Conservation (phyloP, 1,140 invertebrate species). For the Microplitis mediator region DNA sequence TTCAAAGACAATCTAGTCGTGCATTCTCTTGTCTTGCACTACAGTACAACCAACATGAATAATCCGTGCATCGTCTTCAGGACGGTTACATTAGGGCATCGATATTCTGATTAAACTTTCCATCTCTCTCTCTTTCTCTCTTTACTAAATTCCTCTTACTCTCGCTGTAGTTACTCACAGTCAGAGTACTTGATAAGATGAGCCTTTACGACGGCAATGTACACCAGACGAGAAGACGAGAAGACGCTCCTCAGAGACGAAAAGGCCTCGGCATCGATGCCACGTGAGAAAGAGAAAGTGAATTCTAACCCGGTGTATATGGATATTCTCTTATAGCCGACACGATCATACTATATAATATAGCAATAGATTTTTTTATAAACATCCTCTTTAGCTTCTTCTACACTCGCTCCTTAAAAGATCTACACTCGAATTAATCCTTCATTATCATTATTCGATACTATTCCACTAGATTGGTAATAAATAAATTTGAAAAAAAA, state of each 20-base stretch:
- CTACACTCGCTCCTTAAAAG: too few species aligned
- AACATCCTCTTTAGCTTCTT: too few species aligned
- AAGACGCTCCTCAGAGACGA: constrained; percentile 21
- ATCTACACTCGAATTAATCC: too few species aligned
- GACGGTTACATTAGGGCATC: neutral
- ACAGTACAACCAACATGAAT: too few species aligned
- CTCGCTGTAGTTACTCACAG: neutral
- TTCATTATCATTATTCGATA: too few species aligned
- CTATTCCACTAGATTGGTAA: too few species aligned
- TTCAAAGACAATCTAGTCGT: neutral
- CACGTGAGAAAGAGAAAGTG: constrained; percentile 23
- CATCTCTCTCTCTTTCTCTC: neutral
- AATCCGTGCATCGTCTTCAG: too few species aligned
- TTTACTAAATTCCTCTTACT: neutral
- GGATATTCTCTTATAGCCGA: constrained; percentile 1
- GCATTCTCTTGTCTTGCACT: too few species aligned
- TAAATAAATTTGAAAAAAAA: too few species aligned
- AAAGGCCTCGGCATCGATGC: constrained; percentile 16
- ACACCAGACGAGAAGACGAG: neutral
- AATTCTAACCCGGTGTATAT: neutral
- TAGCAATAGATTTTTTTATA: too few species aligned
- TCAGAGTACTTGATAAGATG: neutral
- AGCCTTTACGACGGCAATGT: neutral
- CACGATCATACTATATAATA: neutral
- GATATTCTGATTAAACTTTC: neutral